Evolutionary conservation across 2,888 invertebrate species (phyloP), one percentile per base, ranked within the genome.

Genomic region (Noctua comes): DNA sequence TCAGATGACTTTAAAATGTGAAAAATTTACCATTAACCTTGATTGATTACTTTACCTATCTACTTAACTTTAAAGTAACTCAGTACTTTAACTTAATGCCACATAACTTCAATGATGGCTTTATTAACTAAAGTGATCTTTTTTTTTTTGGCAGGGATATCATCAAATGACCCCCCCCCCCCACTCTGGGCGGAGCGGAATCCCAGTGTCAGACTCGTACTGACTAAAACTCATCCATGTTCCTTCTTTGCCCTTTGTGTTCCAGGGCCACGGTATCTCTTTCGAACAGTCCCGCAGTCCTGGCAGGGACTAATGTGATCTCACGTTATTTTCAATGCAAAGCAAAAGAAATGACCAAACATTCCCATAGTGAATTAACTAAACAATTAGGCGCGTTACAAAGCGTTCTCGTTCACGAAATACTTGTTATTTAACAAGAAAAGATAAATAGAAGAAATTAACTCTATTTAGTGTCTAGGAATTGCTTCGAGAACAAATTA

Each of bases 371-470:
- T n/a, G 51, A 83, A 16, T 68, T 31, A 71, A 73, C 57, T 65
- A 40, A 76, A 68, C 86, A 86, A 85, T 83, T 86, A 79, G 66
- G 73, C 59, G 46, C 31, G 51, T 51, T 76, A 82, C 84, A 86
- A 84, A 86, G 70, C 48, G 79, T 54, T 83, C 73, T 66, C 59
- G 16, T 76, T 83, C 64, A 65, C 83, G 27, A 71, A 84, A 73
- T 86, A n/a, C 75, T 86, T 79, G 66, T 68, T 71, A 86, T 79
- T 84, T 75, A 82, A 59, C 71, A 69, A 73, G 73, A 74, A 83
- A 74, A 86, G 84, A 85, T 69, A 83, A 80, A 87, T 87, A 76
- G 85, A 80, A 74, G 77, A 87, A 80, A 85, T 86, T 80, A 84
- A 84, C 77, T 86, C 81, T 83, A 76, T 71, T 82, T 83, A 48